Base-by-base conservation (phyloP, 2,888 invertebrate species). In the Aphrophora alni region DNA sequence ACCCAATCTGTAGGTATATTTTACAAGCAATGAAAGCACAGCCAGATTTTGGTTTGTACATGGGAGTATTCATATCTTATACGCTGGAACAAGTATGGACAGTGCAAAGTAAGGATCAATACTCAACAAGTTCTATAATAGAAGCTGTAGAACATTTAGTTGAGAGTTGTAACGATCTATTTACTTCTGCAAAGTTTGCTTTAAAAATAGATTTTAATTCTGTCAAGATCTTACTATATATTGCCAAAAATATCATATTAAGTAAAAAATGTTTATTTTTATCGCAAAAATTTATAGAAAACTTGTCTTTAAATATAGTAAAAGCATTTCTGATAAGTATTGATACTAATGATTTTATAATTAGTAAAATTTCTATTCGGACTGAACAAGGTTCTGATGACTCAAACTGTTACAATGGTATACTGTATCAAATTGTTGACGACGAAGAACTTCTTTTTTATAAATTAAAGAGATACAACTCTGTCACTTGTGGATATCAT, bases 301-400 rank as follows among this genome's bases (percentile, higher is more conserved):
- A 77, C 26, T 68, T 80, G 44, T 74, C 73, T 27, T 38, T 77
- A 4, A 71, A 77, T 68, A 69, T 80, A 73, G 72, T 77, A 14
- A 80, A 51, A 77, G 73, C 73, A 0, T 80, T 80, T 74, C 25
- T 80, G 12, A 75, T 72, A 27, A 73, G 75, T 59, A 24, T 80
- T 59, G 80, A 80, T 77, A 68, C 68, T 17, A 68, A 77, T 38
- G 59, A 51, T 25, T 38, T 59, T 26, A 27, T 33, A 17, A 26
- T 77, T 28, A 73, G 38, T 10, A 80, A 28, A 44, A 69, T 80
- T 24, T 14, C 59, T 12, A 25, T 76, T n/a, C 51, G 68, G 21
- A 69, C 77, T 27, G 51, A 75, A 38, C 59, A n/a, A 38, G 80
- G 80, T 24, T 26, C 21, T 5, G 68, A 77, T n/a, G 38, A 12